phyloP scores from a whole-genome alignment of 1,140 invertebrate species.

The Lerema accius region DNA sequence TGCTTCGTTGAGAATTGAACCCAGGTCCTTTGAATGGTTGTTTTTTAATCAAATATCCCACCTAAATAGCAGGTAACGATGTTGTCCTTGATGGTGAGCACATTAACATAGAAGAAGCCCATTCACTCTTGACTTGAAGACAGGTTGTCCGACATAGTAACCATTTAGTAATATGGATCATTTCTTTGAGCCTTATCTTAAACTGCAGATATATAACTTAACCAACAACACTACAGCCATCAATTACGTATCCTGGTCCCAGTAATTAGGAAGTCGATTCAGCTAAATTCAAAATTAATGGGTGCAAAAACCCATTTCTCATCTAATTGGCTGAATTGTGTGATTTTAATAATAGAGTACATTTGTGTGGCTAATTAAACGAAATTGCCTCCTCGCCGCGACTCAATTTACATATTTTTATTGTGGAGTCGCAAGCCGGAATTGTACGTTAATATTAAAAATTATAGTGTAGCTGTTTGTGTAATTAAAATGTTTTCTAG shows the following conservation, averaged over 20 bases:
- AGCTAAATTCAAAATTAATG: not conserved
- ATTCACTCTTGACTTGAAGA: too few species aligned
- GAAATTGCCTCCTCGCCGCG: conserved; percentile 44
- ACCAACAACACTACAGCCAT: not conserved
- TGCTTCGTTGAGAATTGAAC: too few species aligned
- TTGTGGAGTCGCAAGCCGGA: conserved; percentile 30
- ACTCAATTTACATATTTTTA: conserved; percentile 54
- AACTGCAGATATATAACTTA: too few species aligned
- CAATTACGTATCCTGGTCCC: not conserved
- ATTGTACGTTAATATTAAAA: conserved; percentile 19
- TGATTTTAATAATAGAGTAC: conserved; percentile 47
- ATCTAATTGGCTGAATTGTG: conserved; percentile 37
- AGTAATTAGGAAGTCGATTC: not conserved
- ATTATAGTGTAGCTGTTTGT: conserved; percentile 13
- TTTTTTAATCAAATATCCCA: too few species aligned
- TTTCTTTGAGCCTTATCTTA: too few species aligned
- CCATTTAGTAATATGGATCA: too few species aligned
- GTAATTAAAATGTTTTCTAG: not conserved
- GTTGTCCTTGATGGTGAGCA: too few species aligned
- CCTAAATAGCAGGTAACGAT: too few species aligned
- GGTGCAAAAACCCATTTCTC: not conserved
- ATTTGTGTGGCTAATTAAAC: conserved; percentile 45
- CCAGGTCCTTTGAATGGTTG: too few species aligned
- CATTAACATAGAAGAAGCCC: too few species aligned
- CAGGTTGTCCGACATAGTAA: too few species aligned